Evolutionary conservation across 2,113 vertebrate species (phyloP), one percentile per base, ranked within the genome.

Genomic region (Hemiprocne comata): DNA sequence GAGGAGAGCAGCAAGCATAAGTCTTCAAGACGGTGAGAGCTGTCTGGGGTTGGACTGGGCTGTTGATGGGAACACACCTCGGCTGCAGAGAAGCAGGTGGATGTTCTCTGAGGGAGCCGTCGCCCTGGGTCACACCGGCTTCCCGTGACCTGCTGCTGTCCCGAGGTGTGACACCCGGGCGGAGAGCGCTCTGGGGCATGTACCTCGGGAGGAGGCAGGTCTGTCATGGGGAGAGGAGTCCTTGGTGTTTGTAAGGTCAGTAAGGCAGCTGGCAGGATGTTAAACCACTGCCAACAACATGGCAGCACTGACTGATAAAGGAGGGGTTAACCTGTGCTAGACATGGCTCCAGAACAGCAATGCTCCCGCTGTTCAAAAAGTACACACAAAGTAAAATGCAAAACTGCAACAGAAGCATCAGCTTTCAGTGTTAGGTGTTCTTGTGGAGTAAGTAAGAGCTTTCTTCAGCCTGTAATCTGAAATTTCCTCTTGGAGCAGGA

Each of bases 1-100:
- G 98, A 98, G 81, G 97, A 98, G 72, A 75, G 96, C 90, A 88
- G 93, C 84, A 98, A 98, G 93, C 97, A 97, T 89, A 98, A 98
- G 73, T 98, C 98, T 11, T 98, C 97, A 4, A 95, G 97, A 13
- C 96, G 97, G 97, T 98, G 79, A 73, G 95, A 15, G 23, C 71
- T 9, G 33, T 14, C 15, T 1, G 1, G 46, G 18, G 17, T 3
- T 11, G 23, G 6, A 5, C 7, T 0, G 76, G 51, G 53, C 72
- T 38, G 50, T 4, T 7, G 33, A 3, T 8, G 60, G 60, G 50
- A 55, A 15, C 34, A 3, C 38, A 3, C 25, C 12, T 40, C 16
- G 13, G 48, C 57, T 42, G 70, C 34, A 10, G 42, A n/a, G 14
- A 7, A 26, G 48, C 9, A 36, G 14, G 16, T 5, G 8, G 3